Percentiles rank a stretch among this genome's conserved stretches.
phyloP scores from a whole-genome alignment of 2,113 vertebrate genomes.

The Nesoenas mayeri region DNA sequence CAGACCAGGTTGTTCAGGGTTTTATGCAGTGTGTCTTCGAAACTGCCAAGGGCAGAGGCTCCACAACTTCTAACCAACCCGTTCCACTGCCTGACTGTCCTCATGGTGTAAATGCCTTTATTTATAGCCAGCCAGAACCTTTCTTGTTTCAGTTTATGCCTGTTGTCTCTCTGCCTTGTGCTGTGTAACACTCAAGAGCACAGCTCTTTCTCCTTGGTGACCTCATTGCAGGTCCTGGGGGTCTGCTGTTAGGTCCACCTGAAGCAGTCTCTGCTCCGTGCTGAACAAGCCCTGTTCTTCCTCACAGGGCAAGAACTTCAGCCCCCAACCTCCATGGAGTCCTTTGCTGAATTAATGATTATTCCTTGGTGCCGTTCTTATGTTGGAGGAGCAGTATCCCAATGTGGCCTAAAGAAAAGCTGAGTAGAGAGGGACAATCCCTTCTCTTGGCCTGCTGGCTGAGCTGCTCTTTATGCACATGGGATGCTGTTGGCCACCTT shows the following conservation, averaged over 20 bases:
- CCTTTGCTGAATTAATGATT: not conserved
- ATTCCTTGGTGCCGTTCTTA: not conserved
- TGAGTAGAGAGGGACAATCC: not conserved
- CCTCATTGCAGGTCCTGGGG: not conserved
- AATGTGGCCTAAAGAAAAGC: not conserved
- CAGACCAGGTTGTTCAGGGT: not conserved
- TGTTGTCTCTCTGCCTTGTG: not conserved
- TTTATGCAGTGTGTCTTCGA: not conserved
- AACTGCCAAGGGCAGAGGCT: not conserved
- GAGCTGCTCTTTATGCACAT: not conserved
- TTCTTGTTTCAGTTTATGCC: not conserved
- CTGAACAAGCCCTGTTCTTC: not conserved
- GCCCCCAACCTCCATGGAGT: not conserved
- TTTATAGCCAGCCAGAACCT: not conserved
- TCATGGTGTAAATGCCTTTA: not conserved
- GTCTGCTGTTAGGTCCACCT: not conserved
- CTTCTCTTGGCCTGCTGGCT: not conserved
- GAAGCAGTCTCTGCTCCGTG: not conserved
- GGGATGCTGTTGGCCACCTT: not conserved
- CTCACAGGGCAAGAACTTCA: not conserved
- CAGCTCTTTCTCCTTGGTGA: not conserved
- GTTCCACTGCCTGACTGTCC: not conserved
- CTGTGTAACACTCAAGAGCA: not conserved
- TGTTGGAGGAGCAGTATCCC: not conserved
- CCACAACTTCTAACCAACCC: not conserved